Conservation (phyloP, 35 echinoderm and acorn worm species). For the Lytechinus variegatus region DNA sequence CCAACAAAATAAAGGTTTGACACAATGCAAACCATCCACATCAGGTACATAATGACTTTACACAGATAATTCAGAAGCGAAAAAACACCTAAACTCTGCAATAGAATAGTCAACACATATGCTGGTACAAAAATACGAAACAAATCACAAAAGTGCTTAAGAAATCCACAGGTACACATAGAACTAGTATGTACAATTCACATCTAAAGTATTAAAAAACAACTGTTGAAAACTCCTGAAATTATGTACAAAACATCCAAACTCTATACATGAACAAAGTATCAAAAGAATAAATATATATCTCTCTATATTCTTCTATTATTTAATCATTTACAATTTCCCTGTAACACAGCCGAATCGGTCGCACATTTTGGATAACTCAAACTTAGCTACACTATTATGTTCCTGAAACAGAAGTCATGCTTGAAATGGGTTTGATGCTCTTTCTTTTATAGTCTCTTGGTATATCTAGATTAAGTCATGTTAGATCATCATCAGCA, state of each 20-base stretch:
- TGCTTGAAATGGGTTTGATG: too few relatives aligned
- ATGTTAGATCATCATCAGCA: too few relatives aligned
- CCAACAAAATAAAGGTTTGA: not conserved
- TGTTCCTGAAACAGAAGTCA: not conserved
- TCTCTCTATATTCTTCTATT: constrained; percentile 7
- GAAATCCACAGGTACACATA: not conserved
- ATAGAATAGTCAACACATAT: not conserved
- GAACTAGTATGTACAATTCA: not conserved
- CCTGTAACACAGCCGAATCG: not conserved
- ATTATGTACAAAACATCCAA: constrained; percentile 13
- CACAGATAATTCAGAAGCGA: not conserved
- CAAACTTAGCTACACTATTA: not conserved
- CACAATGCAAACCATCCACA: not conserved
- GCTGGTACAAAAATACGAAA: constrained; percentile 13
- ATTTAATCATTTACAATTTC: constrained; percentile 7
- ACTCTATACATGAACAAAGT: constrained; percentile 12
- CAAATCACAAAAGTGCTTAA: not conserved
- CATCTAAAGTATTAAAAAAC: not conserved
- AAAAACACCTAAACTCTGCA: not conserved
- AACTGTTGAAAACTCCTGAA: not conserved
- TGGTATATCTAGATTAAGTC: too few relatives aligned
- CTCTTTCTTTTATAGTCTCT: too few relatives aligned
- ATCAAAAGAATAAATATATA: constrained; percentile 21
- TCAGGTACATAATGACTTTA: not conserved
- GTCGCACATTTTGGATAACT: not conserved